Percentiles rank a stretch among this genome's conserved stretches.
These are phyloP conservation scores for Daphoenositta chrysoptera DNA, from an alignment of 2,113 vertebrate genomes.

Conservation along the genomic window DNA sequence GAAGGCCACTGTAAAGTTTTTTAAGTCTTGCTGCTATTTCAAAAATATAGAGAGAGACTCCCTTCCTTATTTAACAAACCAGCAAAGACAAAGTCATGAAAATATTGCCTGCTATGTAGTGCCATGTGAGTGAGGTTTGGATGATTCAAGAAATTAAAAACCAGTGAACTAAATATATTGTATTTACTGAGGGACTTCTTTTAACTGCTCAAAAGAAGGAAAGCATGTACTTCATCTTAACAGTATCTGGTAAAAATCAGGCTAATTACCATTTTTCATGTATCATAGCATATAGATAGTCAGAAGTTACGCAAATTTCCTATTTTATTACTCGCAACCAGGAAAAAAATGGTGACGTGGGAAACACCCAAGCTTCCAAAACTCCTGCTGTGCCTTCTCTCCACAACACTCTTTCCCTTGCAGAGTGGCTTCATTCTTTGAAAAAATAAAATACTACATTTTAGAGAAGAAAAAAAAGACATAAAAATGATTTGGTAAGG, in stretches of 20 bases:
- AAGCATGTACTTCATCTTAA: background rate
- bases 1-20: background rate
- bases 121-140: background rate
- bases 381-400: background rate
- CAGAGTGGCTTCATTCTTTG: background rate
- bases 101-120: background rate
- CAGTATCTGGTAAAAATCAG: background rate
- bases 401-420: background rate
- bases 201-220: background rate
- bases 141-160: background rate
- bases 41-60: background rate
- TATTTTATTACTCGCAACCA: conserved; percentile 25
- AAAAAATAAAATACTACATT: background rate
- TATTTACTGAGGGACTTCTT: background rate
- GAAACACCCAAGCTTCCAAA: background rate
- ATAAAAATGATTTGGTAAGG: background rate
- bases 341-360: background rate
- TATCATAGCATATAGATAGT: background rate
- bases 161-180: background rate
- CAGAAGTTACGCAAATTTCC: background rate
- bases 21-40: background rate
- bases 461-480: background rate
- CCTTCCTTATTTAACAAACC: background rate
- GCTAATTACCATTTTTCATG: background rate
- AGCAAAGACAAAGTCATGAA: background rate